Percentiles rank a stretch among this genome's conserved stretches.
Evolutionary conservation across 2,888 invertebrate species (phyloP).

Genomic region (Drosophila robusta): DNA sequence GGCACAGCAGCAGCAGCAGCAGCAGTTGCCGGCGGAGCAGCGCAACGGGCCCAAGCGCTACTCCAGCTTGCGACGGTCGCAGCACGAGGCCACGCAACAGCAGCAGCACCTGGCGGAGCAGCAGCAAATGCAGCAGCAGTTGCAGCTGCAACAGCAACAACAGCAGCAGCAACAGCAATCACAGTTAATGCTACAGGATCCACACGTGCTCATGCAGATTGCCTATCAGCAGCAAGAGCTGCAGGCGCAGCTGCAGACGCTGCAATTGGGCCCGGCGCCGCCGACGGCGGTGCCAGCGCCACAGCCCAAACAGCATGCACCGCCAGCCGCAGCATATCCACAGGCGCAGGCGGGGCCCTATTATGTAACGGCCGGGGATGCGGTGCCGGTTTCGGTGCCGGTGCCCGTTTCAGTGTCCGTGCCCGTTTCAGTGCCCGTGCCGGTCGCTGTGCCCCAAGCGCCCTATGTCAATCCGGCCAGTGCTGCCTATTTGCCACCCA

Average conservation of each 20-base stretch:
- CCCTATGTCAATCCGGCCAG: slow-evolving; percentile 58
- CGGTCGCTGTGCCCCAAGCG: slow-evolving; percentile 46
- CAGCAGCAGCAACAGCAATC: slow-evolving; percentile 72
- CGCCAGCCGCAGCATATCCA: slow-evolving; percentile 64
- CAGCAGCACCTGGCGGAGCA: slow-evolving; percentile 69
- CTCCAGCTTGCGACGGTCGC: slow-evolving; percentile 87
- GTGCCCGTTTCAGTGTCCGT: slow-evolving; percentile 33
- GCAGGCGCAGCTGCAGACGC: slow-evolving; percentile 80
- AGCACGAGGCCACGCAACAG: slow-evolving; percentile 76
- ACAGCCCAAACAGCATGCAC: slow-evolving; percentile 42
- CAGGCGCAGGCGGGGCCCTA: slow-evolving; percentile 61
- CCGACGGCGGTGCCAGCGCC: slow-evolving; percentile 57
- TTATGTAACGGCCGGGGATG: slow-evolving; percentile 64
- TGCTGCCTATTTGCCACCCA: slow-evolving; percentile 71
- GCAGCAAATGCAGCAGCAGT: slow-evolving; percentile 68
- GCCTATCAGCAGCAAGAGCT: slow-evolving; percentile 81
- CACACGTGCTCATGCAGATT: slow-evolving; percentile 78
- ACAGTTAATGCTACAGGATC: slow-evolving; percentile 80
- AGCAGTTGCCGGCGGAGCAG: slow-evolving; percentile 82
- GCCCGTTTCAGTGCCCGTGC: slow-evolving; percentile 38
- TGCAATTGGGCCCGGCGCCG: slow-evolving; percentile 71
- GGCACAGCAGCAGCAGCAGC: slow-evolving; percentile 24
- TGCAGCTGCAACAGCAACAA: slow-evolving; percentile 54
- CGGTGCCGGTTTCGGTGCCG: slow-evolving; percentile 53
- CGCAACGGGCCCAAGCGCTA: slow-evolving; percentile 88